These are phyloP conservation scores for Laothoe populi DNA, from an alignment of 2,888 invertebrate species.

Conservation along the genomic window DNA sequence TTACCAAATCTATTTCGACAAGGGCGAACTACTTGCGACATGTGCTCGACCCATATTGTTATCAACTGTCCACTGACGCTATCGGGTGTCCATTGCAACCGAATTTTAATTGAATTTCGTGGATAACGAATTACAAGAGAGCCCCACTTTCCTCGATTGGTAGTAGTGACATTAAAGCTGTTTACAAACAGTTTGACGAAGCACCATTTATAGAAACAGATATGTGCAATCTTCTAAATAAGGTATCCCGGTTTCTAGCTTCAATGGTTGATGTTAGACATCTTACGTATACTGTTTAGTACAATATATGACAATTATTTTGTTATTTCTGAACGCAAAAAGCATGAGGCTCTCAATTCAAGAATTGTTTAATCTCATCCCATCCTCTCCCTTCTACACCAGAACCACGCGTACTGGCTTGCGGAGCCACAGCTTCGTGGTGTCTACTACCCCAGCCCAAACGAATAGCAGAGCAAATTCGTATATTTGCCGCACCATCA, in stretches of 20 bases:
- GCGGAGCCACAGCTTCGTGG: no score
- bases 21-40: slow-evolving; percentile 6
- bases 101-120: slow-evolving; percentile 18
- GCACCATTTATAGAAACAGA: not conserved
- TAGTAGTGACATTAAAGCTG: not conserved
- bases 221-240: not conserved
- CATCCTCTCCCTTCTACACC: no score
- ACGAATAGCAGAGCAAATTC: no score
- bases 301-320: no score
- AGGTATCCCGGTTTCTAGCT: slow-evolving; percentile 1
- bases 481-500: no score
- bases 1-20: not conserved
- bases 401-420: no score
- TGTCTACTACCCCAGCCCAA: no score
- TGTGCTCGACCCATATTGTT: slow-evolving; percentile 19
- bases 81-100: slow-evolving; percentile 1
- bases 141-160: not conserved
- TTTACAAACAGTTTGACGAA: not conserved
- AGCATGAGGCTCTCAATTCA: no score
- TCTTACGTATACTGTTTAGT: no score
- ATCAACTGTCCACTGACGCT: slow-evolving; percentile 11
- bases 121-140: not conserved
- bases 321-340: no score
- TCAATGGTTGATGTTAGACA: no score
- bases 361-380: no score